phyloP scores from a whole-genome alignment of 2,797 vertebrate genomes.

The Acipenser transmontanus region DNA sequence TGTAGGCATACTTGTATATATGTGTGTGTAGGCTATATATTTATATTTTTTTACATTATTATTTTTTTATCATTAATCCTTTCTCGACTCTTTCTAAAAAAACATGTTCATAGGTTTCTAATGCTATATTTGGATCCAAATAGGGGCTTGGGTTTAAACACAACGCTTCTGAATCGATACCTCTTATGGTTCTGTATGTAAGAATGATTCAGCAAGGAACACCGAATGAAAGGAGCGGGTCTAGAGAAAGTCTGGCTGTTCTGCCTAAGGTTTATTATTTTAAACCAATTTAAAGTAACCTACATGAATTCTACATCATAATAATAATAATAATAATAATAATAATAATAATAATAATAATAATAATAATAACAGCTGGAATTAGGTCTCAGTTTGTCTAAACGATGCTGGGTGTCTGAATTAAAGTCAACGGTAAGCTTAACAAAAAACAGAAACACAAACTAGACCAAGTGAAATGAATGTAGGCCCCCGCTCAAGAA shows the following conservation, averaged over 20 bases:
- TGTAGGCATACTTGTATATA: neutral
- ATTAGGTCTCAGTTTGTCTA: too few relatives aligned
- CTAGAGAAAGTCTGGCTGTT: neutral
- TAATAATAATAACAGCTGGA: neutral
- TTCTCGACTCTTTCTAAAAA: too few relatives aligned
- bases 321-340: too few relatives aligned
- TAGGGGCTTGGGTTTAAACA: too few relatives aligned
- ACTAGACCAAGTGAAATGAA: neutral
- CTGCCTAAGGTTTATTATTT: neutral
- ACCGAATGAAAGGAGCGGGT: too few relatives aligned
- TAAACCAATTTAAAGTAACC: neutral
- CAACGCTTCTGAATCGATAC: too few relatives aligned
- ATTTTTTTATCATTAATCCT: neutral
- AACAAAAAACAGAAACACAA: neutral
- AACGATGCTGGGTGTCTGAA: neutral
- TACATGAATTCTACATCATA: neutral
- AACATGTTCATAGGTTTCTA: too few relatives aligned
- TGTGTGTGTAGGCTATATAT: neutral
- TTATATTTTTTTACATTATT: neutral
- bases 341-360: constrained; percentile 1
- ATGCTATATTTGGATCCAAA: too few relatives aligned
- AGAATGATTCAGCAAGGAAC: too few relatives aligned
- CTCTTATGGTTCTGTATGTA: too few relatives aligned
- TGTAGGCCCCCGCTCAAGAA: too few relatives aligned
- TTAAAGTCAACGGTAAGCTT: neutral